Evolutionary conservation across 2,113 vertebrate species (phyloP), one percentile per base, ranked within the genome.

Genomic region (Colaptes auratus): DNA sequence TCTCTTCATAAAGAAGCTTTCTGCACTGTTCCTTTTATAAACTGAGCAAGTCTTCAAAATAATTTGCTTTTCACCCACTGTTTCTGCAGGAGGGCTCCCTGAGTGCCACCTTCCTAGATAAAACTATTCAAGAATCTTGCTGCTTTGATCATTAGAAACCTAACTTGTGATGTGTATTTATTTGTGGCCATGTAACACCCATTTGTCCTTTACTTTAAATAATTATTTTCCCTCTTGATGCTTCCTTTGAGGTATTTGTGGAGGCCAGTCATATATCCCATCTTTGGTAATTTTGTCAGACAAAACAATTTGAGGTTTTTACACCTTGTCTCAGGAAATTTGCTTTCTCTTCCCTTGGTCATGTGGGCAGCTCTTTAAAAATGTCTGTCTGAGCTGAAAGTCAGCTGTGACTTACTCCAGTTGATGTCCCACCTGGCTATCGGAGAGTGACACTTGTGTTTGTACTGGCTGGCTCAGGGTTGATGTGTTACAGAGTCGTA

Each of bases 401-500:
- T 63, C 66, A 72, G 27, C 20, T 67, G 17, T 28, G 60, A 48
- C 33, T 50, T 82, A 53, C 63, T 67, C 24, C 48, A 24, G 19
- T 1, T 65, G 61, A 52, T 0, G 0, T 52, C 35, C 35, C 63
- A 33, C 33, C 8, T 0, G 4, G 4, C 15, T 76, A 39, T 46
- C 76, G 27, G 53, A 71, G 61, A 46, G 20, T 52, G 65, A 19
- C 24, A 8, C 61, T 88, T 63, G 14, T 35, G 23, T 5, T 72
- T 0, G 0, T 56, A n/a, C 33, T 66, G 58, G 27, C 53, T 39
- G 6, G 65, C 10, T 58, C 39, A 19, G 4, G 12, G 12, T 42
- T 46, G 31, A 46, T 73, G 17, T 33, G 35, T 56, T 72, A 33
- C 20, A 33, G 64, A 67, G 46, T 60, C 35, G 46, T 3, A 4